Conservation (phyloP, 2,113 vertebrate species). For the Oreochromis niloticus region DNA sequence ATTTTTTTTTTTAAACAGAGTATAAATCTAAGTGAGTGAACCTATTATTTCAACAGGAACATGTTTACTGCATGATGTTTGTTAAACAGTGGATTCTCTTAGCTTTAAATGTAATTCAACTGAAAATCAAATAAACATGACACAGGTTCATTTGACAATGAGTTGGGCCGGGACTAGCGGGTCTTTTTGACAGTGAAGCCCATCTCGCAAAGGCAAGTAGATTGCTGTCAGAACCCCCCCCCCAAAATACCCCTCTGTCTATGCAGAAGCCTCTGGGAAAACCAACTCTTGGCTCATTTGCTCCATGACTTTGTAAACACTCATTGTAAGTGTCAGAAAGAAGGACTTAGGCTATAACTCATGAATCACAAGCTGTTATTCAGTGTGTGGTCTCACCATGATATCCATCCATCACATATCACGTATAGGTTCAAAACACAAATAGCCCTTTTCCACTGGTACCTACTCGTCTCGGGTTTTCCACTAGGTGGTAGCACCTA, state of each 20-base stretch:
- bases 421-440: background rate
- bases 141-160: background rate
- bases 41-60: no score
- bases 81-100: background rate
- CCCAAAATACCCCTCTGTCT: no score
- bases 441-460: background rate
- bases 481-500: background rate
- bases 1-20: no score
- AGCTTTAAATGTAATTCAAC: background rate
- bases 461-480: background rate
- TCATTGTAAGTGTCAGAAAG: no score
- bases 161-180: background rate
- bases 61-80: background rate
- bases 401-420: background rate
- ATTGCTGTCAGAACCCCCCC: background rate
- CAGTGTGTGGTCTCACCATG: background rate
- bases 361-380: no score
- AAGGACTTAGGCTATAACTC: no score
- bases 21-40: no score
- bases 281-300: no score
- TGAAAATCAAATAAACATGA: background rate
- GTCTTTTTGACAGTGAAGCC: background rate
- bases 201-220: background rate
- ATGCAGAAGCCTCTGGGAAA: no score
- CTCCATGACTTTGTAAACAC: no score